Evolutionary conservation across 37 sponge, comb jelly and placozoan genomes (phyloP), one percentile per base, ranked within the genome.

Genomic region (Haliclona indistincta): DNA sequence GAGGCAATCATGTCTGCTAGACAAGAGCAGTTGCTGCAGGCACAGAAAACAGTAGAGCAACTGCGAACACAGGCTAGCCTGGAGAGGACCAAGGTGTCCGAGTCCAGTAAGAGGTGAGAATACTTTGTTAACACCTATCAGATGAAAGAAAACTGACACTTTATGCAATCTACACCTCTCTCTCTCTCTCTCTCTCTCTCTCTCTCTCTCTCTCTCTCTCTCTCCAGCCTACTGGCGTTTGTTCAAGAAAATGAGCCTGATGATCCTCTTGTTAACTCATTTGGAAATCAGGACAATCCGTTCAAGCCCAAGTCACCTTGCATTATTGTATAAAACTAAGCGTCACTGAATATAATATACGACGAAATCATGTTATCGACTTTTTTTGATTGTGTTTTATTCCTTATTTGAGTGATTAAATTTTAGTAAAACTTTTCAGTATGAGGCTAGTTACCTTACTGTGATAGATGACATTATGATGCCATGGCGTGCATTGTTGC

Each of bases 31-130:
- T 69, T 84, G 78, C 8, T 45, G 42, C 87, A 81, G 45, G 81
- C 75, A 0, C 76, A 80, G 53, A 25, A 28, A 15, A 43, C 53
- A 20, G 81, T 92, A 10, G 81, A 87, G 7, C 88, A 86, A 56
- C 76, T 92, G 23, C 32, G 85, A 15, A 38, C 44, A 19, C 88
- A 92, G 49, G 84, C 84, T 0, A 42, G 39, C 15, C 32, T 87
- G n/a, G 88, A 86, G 11, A 74, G 92, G 34, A 51, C 72, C 17
- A 66, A 56, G 44, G 89, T 92, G 8, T 92, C 92, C 0, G 85
- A 86, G 33, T 56, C 92, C 17, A 81, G 65, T 32, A 63, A 68
- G 54, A 67, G 58, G 92, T 92, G 68, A 74, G 80, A 63, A 28
- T 42, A 30, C n/a, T n/a, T 44, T 55, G 2, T 44, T 43, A 34